Base-by-base conservation (phyloP, 1,140 invertebrate genomes). In the Proctacanthus coquilletti region DNA sequence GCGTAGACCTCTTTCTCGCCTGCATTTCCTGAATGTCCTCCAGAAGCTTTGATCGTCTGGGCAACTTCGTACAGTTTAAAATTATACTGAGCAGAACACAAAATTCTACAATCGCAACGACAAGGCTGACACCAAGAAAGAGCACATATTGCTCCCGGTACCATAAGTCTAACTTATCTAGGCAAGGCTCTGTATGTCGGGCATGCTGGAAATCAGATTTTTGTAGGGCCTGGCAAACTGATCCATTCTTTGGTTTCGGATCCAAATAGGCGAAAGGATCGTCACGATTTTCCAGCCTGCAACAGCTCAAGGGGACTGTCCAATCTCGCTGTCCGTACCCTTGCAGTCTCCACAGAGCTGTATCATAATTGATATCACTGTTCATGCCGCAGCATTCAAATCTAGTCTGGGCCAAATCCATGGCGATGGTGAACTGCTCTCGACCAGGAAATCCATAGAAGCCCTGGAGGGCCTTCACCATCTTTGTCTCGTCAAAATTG, bases 321-420 rank as follows among this genome's bases (percentile, higher is more conserved):
- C 83, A 63, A 14, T 78, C 76, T 36, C 71, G 65, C 40, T 76
- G 69, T 0, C 80, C 77, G 23, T 80, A 66, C 45, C 75, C 69
- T 45, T 77, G 71, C n/a, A 83, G 61, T 39, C 77, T 69, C 84
- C 84, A 88, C 48, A 75, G 60, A 1, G 84, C 85, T 38, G 78
- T 80, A 42, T 80, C 76, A 58, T 85, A 89, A 67, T 89, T 85
- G 32, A 70, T 68, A 3, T 77, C 75, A 43, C 74, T 75, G 19
- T 74, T 71, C 49, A 87, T 79, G 8, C 84, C 86, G 56, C 86
- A 91, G 50, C 86, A 91, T 39, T 78, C 68, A 49, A 86, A 79
- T 73, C 84, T 54, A 11, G 72, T 70, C 57, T 83, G 80, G 0
- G 73, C 76, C 41, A 81, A 64, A 63, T 83, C 84, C 20, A 87